Evolutionary conservation across 2,113 vertebrate species (phyloP).

Genomic region (Eubucco bourcierii): DNA sequence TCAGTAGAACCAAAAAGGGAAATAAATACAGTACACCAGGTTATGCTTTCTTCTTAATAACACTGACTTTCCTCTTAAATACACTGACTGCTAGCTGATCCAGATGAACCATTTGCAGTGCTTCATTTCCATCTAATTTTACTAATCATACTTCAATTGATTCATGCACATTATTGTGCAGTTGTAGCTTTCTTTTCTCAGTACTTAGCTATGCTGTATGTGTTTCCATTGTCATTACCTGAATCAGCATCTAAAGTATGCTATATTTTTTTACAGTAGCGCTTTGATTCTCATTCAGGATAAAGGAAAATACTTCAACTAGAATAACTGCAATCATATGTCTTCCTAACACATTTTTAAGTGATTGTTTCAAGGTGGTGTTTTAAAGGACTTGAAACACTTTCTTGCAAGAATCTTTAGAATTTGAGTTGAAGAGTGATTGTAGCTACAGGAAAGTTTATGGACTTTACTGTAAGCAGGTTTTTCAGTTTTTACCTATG

Average conservation of each 20-base stretch:
- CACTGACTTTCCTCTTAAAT: conserved; percentile 1
- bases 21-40: not conserved
- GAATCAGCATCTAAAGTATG: not conserved
- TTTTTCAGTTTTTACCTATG: not conserved
- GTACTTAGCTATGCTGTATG: not conserved
- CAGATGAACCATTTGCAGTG: not conserved
- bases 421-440: conserved; percentile 1
- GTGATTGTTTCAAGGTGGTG: not conserved
- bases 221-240: not conserved
- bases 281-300: not conserved
- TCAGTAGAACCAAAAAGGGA: not conserved
- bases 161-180: not conserved
- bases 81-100: not conserved
- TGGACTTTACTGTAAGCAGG: not conserved
- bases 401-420: not conserved
- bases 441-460: not conserved
- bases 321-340: not conserved
- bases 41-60: not conserved
- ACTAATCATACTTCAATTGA: not conserved
- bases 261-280: not conserved
- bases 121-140: not conserved
- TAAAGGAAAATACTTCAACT: not conserved
- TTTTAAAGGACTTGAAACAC: not conserved
- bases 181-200: not conserved
- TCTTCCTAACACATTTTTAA: not conserved